phyloP scores from a whole-genome alignment of 1,140 invertebrate species.

The Trichonephila inaurata region DNA sequence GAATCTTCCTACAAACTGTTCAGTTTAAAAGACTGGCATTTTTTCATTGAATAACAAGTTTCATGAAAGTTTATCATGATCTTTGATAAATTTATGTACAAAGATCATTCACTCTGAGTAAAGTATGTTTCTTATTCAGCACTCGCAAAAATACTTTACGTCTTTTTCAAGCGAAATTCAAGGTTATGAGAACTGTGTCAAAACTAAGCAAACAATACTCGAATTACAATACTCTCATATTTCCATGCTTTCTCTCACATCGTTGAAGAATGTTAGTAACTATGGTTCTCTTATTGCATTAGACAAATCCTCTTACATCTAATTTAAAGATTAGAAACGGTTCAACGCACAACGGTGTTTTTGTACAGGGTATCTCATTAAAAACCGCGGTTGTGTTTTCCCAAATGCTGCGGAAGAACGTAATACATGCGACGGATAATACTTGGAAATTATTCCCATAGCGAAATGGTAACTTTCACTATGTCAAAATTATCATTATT shows the following conservation, averaged over 20 bases:
- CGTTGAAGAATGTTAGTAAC: background rate
- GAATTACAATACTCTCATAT: background rate
- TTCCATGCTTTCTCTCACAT: background rate
- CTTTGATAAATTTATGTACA: no score
- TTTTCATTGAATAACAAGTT: no score
- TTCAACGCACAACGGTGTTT: background rate
- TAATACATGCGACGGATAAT: background rate
- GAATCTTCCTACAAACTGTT: no score
- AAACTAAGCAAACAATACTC: background rate
- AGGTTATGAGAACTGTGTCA: conserved; percentile 50
- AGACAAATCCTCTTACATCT: background rate
- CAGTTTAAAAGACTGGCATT: no score
- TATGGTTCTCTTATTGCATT: background rate
- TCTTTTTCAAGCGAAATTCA: background rate
- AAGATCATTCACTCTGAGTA: no score
- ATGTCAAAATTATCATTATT: background rate
- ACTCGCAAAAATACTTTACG: background rate
- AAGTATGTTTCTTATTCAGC: no score
- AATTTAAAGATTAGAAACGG: conserved; percentile 25
- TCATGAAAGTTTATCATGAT: no score
- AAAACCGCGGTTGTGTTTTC: background rate
- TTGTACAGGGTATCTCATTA: no score
- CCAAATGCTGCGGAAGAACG: background rate
- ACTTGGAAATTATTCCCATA: background rate
- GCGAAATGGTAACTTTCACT: background rate